phyloP scores from a whole-genome alignment of 2,113 vertebrate genomes.

The Panurus biarmicus region DNA sequence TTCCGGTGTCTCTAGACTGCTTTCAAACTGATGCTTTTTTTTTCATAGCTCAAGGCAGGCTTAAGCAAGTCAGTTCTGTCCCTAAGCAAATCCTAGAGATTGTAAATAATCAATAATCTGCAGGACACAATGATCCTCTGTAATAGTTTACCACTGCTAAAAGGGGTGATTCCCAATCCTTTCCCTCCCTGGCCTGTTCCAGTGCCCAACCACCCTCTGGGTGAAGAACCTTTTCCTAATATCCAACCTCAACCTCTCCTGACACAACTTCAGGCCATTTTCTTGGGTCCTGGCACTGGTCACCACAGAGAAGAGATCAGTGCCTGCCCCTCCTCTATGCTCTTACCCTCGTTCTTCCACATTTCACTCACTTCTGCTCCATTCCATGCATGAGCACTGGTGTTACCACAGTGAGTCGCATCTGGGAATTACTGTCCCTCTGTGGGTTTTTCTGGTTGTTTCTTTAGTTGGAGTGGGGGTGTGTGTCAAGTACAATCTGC shows the following conservation, averaged over 20 bases:
- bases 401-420: not conserved
- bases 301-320: not conserved
- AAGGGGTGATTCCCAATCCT: not conserved
- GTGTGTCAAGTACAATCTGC: not conserved
- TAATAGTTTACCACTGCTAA: not conserved
- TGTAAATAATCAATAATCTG: not conserved
- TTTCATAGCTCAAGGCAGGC: not conserved
- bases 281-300: not conserved
- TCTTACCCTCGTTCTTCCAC: fast-evolving
- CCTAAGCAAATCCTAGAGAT: not conserved
- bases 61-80: not conserved
- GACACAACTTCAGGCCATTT: not conserved
- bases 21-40: not conserved
- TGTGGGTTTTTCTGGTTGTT: not conserved
- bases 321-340: not conserved
- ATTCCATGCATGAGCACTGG: fast-evolving
- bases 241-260: not conserved
- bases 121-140: not conserved
- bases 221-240: not conserved
- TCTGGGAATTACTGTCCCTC: not conserved
- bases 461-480: not conserved
- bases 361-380: fast-evolving
- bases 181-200: not conserved
- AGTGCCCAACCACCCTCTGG: not conserved
- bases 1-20: not conserved